Conservation (phyloP, 1,140 invertebrate species). For the Melanaphis sacchari region DNA sequence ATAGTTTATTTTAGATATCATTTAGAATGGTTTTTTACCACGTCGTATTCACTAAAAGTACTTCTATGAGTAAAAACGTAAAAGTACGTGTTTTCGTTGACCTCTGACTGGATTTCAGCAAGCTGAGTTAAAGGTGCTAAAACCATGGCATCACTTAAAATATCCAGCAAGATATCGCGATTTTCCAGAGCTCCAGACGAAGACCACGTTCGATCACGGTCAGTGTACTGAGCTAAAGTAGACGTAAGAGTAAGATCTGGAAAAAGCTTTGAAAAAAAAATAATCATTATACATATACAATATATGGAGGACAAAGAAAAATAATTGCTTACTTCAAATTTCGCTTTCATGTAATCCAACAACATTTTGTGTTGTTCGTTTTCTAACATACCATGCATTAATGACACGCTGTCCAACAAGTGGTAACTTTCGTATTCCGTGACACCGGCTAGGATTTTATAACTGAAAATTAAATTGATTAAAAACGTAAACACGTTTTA, state of each 20-base stretch:
- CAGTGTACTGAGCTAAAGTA: background rate
- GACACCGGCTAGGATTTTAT: conserved; percentile 88
- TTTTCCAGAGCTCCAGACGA: conserved; percentile 58
- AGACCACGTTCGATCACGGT: conserved; percentile 19
- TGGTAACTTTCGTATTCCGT: conserved; percentile 88
- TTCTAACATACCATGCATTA: conserved; percentile 81
- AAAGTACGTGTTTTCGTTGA: conserved; percentile 82
- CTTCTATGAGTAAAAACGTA: conserved; percentile 88
- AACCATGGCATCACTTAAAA: conserved; percentile 85
- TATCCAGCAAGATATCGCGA: conserved; percentile 60
- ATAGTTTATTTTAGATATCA: background rate
- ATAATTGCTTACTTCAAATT: conserved; percentile 66
- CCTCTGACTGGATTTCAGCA: conserved; percentile 61
- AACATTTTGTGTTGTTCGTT: conserved; percentile 80
- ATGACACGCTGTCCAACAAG: conserved; percentile 76
- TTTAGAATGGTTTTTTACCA: conserved; percentile 65
- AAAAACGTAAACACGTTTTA: background rate
- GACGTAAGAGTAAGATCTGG: conserved; percentile 24
- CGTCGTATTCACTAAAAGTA: conserved; percentile 73
- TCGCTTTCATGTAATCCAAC: conserved; percentile 74
- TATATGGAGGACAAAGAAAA: background rate
- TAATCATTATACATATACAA: background rate
- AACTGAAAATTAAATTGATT: conserved; percentile 66
- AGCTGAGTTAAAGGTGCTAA: conserved; percentile 74
- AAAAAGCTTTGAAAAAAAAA: conserved; percentile 38